Percentiles rank a stretch among this genome's conserved stretches.
phyloP scores from a whole-genome alignment of 2,797 vertebrate species.

The Bradypodion ventrale region DNA sequence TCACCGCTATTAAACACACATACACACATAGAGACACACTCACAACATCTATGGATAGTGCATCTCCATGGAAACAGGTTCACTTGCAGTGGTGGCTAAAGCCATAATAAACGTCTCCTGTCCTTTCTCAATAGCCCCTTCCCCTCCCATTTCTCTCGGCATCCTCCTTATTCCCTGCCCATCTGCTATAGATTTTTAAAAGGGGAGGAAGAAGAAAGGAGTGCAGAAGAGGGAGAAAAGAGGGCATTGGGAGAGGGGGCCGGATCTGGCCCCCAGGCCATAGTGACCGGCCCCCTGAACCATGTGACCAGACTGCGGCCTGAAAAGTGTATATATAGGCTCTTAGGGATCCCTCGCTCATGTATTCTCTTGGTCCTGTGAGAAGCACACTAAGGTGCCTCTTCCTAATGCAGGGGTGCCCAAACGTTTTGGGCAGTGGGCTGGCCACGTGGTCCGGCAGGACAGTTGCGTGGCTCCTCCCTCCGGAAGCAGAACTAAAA shows the following conservation, averaged over 20 bases:
- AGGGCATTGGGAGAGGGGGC: no score
- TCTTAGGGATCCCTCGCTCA: background rate
- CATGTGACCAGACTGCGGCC: no score
- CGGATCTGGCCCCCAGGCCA: no score
- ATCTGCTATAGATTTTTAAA: background rate
- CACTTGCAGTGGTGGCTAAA: background rate
- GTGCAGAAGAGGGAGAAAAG: background rate
- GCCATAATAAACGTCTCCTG: background rate
- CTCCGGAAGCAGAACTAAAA: no score
- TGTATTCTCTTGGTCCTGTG: background rate
- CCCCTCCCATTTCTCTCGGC: background rate
- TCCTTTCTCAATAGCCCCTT: background rate
- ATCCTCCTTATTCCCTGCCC: background rate
- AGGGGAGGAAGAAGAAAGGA: background rate
- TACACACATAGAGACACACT: no score
- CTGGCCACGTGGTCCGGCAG: no score
- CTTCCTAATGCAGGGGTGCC: no score
- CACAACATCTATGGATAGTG: constrained; percentile 1
- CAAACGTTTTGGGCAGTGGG: no score
- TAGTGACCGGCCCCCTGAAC: no score
- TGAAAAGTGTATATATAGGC: no score
- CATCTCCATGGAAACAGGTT: constrained; percentile 40
- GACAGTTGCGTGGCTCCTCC: no score
- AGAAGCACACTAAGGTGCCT: no score
- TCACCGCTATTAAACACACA: background rate